Percentiles rank a stretch among this genome's conserved stretches.
Evolutionary conservation across 1,140 invertebrate species (phyloP).

Genomic region (Amyelois transitella): DNA sequence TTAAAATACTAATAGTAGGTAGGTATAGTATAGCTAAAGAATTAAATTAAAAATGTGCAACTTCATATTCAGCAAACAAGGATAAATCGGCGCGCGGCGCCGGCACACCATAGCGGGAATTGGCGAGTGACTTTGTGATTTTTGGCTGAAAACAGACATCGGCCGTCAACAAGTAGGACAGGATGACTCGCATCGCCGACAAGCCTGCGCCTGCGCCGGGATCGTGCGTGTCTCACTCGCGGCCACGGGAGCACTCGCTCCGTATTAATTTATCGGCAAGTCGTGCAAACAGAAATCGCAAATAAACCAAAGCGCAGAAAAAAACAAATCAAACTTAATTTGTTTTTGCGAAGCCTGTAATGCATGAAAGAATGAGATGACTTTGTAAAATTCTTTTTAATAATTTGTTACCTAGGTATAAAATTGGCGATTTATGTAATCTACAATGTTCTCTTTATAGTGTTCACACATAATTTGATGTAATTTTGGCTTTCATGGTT

Average conservation of each 20-base stretch:
- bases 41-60: too few relatives aligned
- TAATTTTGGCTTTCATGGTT: too few relatives aligned
- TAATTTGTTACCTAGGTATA: too few relatives aligned
- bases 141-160: constrained; percentile 21
- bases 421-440: too few relatives aligned
- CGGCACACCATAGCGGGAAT: neutral
- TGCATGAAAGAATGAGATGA: too few relatives aligned
- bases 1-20: too few relatives aligned
- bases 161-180: neutral
- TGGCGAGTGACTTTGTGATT: neutral
- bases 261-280: constrained; percentile 66
- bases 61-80: too few relatives aligned
- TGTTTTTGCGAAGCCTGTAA: neutral
- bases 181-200: neutral
- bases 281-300: constrained; percentile 44
- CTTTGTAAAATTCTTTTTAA: too few relatives aligned
- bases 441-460: too few relatives aligned
- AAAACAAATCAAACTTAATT: neutral
- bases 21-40: too few relatives aligned
- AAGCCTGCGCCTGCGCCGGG: constrained; percentile 12
- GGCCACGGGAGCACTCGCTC: constrained; percentile 41
- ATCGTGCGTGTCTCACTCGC: constrained; percentile 37
- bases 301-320: neutral
- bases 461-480: too few relatives aligned
- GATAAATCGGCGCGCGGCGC: too few relatives aligned